phyloP scores from a whole-genome alignment of 2,888 invertebrate species.

The Octodonta nipae region DNA sequence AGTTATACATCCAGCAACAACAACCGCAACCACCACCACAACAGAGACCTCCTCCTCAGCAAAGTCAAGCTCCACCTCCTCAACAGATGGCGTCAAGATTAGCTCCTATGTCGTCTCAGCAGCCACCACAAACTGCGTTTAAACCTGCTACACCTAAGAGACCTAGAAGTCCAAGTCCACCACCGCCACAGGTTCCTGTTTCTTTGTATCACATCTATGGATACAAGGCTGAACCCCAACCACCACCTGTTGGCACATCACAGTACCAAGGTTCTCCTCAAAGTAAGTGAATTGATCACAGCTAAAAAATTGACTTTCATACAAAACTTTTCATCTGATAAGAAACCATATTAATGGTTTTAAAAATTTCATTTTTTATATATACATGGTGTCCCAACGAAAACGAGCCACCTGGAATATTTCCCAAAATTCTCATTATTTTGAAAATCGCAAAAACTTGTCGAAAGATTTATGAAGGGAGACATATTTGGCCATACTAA shows the following conservation, averaged over 20 bases:
- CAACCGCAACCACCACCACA: constrained; percentile 12
- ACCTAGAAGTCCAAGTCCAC: constrained; percentile 51
- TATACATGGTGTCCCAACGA: no score
- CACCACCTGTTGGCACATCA: constrained; percentile 37
- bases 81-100: no score
- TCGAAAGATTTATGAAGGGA: no score
- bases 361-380: no score
- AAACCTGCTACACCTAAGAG: constrained; percentile 42
- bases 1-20: constrained; percentile 49
- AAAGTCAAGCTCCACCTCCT: constrained; percentile 14
- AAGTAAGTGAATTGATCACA: no score
- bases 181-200: constrained; percentile 38
- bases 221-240: constrained; percentile 41
- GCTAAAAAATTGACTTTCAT: no score
- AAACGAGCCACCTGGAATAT: no score
- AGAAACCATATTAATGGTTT: no score
- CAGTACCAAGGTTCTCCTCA: constrained; percentile 47
- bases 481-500: no score
- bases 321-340: no score
- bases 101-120: constrained; percentile 24
- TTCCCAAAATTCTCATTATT: no score
- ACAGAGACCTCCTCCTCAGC: constrained; percentile 9
- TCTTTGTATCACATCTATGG: constrained; percentile 41
- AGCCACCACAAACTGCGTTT: constrained; percentile 23
- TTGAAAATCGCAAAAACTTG: no score